Base-by-base conservation (phyloP, 1,140 invertebrate species). In the Drosophila lacteicornis region DNA sequence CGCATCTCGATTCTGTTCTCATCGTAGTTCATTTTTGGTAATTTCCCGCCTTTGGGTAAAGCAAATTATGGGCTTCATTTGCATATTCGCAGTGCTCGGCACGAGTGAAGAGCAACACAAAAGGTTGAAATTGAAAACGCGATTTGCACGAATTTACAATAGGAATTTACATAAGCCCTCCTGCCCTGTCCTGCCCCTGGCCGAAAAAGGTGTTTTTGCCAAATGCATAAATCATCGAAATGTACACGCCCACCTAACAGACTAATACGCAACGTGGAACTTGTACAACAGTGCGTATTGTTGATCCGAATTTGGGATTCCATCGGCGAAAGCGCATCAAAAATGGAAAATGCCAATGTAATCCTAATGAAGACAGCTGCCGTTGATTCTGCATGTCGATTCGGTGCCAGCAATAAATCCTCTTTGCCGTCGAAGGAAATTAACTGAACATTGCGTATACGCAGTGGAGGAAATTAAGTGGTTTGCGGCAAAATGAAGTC, bases 191-290 rank as follows among this genome's bases (percentile, higher is more conserved):
- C 17, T 19, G 27, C 6, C 30, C 27, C n/a, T 19, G 30, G 17
- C 13, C 22, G n/a, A 27, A 33, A 69, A 68, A 85, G 82, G 82
- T 75, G 78, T 75, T 53, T 53, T 36, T 85, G 57, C 70, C 27
- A 45, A 87, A 86, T 82, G 79, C 63, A 87, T 87, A 86, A 86
- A 86, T 86, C 83, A 86, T 82, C 42, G 45, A 53, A 67, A 42
- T 13, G 57, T 42, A 57, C 25, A 65, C 30, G 59, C 30, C 45
- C 43, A n/a, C 43, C 15, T 11, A 30, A 22, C 68, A 42, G 58
- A 56, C 27, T 30, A 56, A 46, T 30, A 56, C 69, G 33, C 36
- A 60, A 25, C 68, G 47, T 25, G 47, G 42, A 66, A 38, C 38
- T 25, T 25, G 73, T 53, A 68, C 56, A 67, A 58, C 62, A 49